These are phyloP conservation scores for Conus ventricosus DNA, from an alignment of 1,140 invertebrate species.

Conservation along the genomic window DNA sequence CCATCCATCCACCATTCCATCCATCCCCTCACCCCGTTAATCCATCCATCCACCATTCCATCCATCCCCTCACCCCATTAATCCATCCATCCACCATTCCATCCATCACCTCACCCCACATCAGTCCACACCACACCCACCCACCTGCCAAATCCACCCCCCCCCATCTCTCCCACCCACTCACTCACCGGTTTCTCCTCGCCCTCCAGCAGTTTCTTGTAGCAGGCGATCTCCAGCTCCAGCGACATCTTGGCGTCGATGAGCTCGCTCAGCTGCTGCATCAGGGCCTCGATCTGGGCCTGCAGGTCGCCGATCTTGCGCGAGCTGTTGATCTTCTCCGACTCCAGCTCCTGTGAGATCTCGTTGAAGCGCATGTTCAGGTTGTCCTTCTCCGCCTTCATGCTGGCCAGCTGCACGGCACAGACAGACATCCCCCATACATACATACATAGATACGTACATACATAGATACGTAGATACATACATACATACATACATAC, in stretches of 20 bases:
- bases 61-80: no score
- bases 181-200: slow-evolving; percentile 70
- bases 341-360: slow-evolving; percentile 57
- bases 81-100: background rate
- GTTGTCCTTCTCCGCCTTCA: slow-evolving; percentile 75
- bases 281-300: slow-evolving; percentile 61
- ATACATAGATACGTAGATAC: no score
- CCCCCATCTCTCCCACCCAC: background rate
- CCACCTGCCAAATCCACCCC: background rate
- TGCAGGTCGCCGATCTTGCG: slow-evolving; percentile 43
- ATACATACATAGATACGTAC: no score
- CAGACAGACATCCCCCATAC: no score
- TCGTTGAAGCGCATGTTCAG: slow-evolving; percentile 59
- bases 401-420: slow-evolving; percentile 69
- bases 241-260: slow-evolving; percentile 75
- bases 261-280: slow-evolving; percentile 60
- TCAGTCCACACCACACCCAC: background rate
- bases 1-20: no score
- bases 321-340: slow-evolving; percentile 52
- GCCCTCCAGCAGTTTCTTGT: slow-evolving; percentile 73
- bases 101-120: no score
- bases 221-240: slow-evolving; percentile 74
- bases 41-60: no score
- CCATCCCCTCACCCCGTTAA: no score
- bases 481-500: background rate